Percentiles rank a stretch among this genome's conserved stretches.
Conservation (phyloP, 2,113 vertebrate genomes). For the Indicator indicator region DNA sequence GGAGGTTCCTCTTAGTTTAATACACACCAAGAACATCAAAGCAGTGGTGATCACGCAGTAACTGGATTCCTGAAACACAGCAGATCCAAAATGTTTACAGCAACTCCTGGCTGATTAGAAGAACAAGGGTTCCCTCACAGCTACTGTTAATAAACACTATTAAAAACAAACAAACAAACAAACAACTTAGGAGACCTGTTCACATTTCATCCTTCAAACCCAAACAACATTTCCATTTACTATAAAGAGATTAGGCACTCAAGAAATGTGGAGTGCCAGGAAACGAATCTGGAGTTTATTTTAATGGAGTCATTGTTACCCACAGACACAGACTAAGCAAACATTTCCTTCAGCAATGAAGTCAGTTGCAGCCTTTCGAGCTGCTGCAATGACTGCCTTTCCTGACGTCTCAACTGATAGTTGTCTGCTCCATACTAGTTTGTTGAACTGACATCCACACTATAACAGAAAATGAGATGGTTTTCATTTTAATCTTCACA, state of each 20-base stretch:
- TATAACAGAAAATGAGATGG: neutral
- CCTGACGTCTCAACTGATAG: neutral
- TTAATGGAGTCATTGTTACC: slow-evolving; percentile 49
- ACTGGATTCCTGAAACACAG: neutral
- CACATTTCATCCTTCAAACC: neutral
- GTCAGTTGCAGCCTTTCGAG: slow-evolving; percentile 10
- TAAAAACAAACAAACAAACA: too few relatives aligned
- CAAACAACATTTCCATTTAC: neutral
- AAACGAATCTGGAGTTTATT: slow-evolving; percentile 21
- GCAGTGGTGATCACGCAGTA: neutral
- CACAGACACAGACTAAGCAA: slow-evolving; percentile 28
- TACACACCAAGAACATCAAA: neutral
- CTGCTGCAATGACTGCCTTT: neutral
- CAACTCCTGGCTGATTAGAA: neutral
- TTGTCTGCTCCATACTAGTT: neutral
- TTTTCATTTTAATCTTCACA: neutral
- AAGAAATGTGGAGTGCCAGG: slow-evolving; percentile 1
- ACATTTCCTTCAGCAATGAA: slow-evolving; percentile 20
- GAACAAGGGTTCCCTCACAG: neutral
- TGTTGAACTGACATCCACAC: neutral
- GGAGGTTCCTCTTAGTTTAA: neutral
- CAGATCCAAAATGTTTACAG: neutral
- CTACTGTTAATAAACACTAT: neutral
- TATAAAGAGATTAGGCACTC: neutral
- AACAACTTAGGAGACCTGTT: neutral